Percentiles rank a stretch among this genome's conserved stretches.
phyloP scores from a whole-genome alignment of 2,113 vertebrate genomes.

The Benitochromis conjunctus region DNA sequence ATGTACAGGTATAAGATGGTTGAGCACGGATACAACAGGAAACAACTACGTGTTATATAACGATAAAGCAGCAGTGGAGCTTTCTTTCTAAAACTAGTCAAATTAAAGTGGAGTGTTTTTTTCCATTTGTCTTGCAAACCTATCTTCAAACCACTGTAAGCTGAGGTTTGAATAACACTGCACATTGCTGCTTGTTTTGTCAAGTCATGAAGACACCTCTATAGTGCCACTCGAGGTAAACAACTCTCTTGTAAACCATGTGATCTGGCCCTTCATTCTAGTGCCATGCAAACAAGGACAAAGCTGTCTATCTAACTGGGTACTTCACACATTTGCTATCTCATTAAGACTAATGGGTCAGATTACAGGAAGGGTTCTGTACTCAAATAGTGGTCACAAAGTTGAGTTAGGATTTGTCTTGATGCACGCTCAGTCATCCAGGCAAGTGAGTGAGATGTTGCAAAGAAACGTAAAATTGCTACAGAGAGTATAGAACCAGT shows the following conservation, averaged over 20 bases:
- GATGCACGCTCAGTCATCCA: too few species aligned
- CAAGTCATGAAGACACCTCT: neutral
- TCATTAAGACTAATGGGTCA: neutral
- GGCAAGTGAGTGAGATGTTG: neutral
- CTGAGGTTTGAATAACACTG: fast-evolving
- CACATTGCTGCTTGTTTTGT: neutral
- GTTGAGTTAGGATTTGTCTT: neutral
- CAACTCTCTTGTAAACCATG: neutral
- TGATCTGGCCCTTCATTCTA: neutral
- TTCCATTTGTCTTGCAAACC: neutral
- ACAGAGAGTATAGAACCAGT: neutral
- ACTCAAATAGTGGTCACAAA: neutral
- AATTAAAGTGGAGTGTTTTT: neutral
- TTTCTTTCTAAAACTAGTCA: neutral
- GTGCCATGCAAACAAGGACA: fast-evolving
- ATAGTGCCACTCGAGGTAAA: neutral
- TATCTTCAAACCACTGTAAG: neutral
- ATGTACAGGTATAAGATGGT: neutral
- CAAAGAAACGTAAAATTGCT: neutral
- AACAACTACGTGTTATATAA: neutral
- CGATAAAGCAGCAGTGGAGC: neutral
- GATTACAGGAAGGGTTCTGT: neutral
- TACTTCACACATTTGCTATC: fast-evolving
- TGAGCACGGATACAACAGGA: neutral
- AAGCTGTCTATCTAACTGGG: neutral